Evolutionary conservation across 30 jellyfish, hydroid and myxozoan genomes (phyloP).

Genomic region (Aurelia coerulea): DNA sequence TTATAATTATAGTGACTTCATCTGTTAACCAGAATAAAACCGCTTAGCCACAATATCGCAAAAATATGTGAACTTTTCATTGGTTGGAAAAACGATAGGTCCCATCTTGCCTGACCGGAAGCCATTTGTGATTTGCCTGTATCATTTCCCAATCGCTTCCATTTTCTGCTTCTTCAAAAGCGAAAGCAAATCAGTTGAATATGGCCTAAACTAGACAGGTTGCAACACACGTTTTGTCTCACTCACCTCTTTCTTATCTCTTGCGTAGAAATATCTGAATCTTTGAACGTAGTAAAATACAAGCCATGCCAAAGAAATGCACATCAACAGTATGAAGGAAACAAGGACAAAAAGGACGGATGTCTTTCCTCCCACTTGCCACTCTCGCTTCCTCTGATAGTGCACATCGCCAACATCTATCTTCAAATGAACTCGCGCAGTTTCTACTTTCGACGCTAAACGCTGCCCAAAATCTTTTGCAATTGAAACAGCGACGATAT

Average conservation of each 20-base stretch:
- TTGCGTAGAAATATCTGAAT: constrained; percentile 86
- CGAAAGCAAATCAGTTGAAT: too few relatives aligned
- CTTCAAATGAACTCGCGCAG: constrained; percentile 1
- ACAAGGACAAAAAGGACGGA: constrained; percentile 94
- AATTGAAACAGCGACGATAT: constrained; percentile 74
- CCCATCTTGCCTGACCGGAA: too few relatives aligned
- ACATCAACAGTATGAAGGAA: constrained; percentile 93
- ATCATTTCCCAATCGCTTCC: too few relatives aligned
- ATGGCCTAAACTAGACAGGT: too few relatives aligned
- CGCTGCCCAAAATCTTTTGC: constrained; percentile 27
- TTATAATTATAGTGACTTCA: too few relatives aligned
- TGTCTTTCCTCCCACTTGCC: constrained; percentile 92
- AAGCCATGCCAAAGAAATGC: constrained; percentile 97
- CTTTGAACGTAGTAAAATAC: constrained; percentile 95
- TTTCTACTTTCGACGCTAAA: constrained; percentile 13
- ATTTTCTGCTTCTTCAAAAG: too few relatives aligned
- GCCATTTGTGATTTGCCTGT: too few relatives aligned
- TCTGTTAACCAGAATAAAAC: neutral
- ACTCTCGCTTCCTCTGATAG: constrained; percentile 37
- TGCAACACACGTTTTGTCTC: too few relatives aligned
- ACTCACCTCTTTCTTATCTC: constrained; percentile 93
- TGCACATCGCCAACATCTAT: constrained; percentile 70
- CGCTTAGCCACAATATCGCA: neutral
- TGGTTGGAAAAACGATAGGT: too few relatives aligned
- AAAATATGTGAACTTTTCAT: neutral